These are phyloP conservation scores for Panzeria rudis DNA, from an alignment of 2,888 invertebrate genomes.

Conservation along the genomic window DNA sequence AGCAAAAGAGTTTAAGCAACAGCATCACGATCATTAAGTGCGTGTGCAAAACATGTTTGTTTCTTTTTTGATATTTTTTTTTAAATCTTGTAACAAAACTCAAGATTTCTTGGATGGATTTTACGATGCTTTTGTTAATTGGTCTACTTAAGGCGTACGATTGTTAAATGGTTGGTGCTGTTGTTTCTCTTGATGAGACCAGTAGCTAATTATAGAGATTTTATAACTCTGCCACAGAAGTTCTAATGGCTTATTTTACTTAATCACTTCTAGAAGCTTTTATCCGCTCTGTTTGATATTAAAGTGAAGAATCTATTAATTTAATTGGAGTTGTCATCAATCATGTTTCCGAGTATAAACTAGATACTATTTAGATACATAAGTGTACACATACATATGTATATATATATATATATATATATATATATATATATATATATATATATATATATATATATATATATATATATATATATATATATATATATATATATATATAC, in stretches of 20 bases:
- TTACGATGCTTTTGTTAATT: slow-evolving; percentile 65
- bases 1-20: slow-evolving; percentile 37
- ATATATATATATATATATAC: too few species aligned
- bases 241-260: slow-evolving; percentile 56
- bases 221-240: slow-evolving; percentile 45
- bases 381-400: too few species aligned
- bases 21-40: slow-evolving; percentile 54
- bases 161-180: slow-evolving; percentile 16
- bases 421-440: too few species aligned
- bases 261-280: slow-evolving; percentile 35
- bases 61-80: not conserved
- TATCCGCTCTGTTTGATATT: not conserved
- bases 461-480: too few species aligned
- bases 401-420: too few species aligned
- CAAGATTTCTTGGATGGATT: slow-evolving; percentile 30
- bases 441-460: too few species aligned
- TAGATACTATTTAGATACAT: not conserved
- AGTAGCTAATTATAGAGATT: slow-evolving; percentile 63
- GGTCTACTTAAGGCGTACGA: slow-evolving; percentile 42
- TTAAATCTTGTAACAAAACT: not conserved
- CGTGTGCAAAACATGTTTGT: slow-evolving; percentile 64
- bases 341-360: slow-evolving; percentile 12
- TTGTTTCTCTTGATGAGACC: slow-evolving; percentile 21
- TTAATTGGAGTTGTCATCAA: slow-evolving; percentile 47
- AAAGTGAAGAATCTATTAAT: slow-evolving; percentile 41